Evolutionary conservation across 2,113 vertebrate species (phyloP), one percentile per base, ranked within the genome.

Genomic region (Atractosteus spatula): DNA sequence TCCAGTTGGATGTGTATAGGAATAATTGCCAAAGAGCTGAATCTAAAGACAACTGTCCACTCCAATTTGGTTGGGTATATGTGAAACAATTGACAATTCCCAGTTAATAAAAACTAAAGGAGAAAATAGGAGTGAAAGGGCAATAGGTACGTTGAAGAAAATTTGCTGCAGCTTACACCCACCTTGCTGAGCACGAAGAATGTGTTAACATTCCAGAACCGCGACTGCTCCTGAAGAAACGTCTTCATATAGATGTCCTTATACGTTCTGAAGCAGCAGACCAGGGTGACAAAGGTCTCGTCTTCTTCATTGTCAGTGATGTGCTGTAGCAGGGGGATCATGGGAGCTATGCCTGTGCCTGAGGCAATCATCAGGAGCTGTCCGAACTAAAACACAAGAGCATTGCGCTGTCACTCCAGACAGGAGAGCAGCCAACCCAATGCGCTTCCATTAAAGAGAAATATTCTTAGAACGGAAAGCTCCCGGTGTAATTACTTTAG

Each of bases 181-280:
- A 92, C 93, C 91, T 91, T 88, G 78, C 93, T 94, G 56, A 94
- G 83, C n/a, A 92, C 64, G 0, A 90, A 94, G 85, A 89, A 82
- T 59, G 83, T 86, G 51, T 84, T 88, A 29, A 94, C 11, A 0
- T 94, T 94, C 91, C 93, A 94, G 81, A 85, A 94, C 4, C 76
- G 79, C 57, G 87, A 80, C 76, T 91, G 86, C 42, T 93, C 90
- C 75, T 81, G 86, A 29, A 94, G 87, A 79, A 88, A 85, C 75
- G 84, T n/a, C 69, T 92, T 93, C 83, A 92, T 11, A 75, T 94
- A 93, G 83, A 93, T 87, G 73, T 67, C 80, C 62, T 88, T 84
- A 68, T 90, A 93, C 2, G 87, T 90, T 73, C 74, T 74, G 79
- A 91, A 93, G 82, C 93, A 94, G 81, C 87, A 41, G 0, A 93